Percentiles rank a stretch among this genome's conserved stretches.
Conservation (phyloP, 1,140 invertebrate species). For the Aphaenogaster ashmeadi region DNA sequence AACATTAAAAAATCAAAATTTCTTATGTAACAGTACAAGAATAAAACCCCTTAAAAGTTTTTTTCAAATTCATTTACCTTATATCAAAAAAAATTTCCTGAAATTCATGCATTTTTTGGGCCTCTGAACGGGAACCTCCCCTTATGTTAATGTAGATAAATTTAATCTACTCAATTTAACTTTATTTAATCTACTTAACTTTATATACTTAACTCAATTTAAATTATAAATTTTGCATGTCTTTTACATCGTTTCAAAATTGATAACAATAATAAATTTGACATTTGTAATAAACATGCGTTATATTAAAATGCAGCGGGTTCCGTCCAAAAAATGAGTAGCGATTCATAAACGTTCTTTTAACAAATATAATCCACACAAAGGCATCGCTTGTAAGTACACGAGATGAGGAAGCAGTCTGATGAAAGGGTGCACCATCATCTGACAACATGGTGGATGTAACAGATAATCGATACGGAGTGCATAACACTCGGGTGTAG, state of each 20-base stretch:
- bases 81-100: too few species aligned
- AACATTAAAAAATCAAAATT: too few species aligned
- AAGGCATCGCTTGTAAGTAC: background rate
- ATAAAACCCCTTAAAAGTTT: too few species aligned
- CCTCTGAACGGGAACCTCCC: too few species aligned
- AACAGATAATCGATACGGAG: conserved; percentile 79
- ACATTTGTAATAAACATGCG: background rate
- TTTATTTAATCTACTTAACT: too few species aligned
- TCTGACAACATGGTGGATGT: conserved; percentile 71
- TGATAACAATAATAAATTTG: background rate
- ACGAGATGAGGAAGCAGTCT: background rate
- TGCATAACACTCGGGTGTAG: conserved; percentile 62
- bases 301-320: background rate
- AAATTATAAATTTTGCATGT: background rate
- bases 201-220: background rate
- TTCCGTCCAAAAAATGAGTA: background rate
- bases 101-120: too few species aligned
- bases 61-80: too few species aligned
- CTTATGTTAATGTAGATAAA: background rate
- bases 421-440: conserved; percentile 19
- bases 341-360: background rate
- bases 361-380: background rate
- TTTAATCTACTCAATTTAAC: background rate
- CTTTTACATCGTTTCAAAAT: background rate
- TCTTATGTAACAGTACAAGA: too few species aligned